These are phyloP conservation scores for Sebastes miniatus DNA, from an alignment of 2,797 vertebrate genomes.

Conservation along the genomic window DNA sequence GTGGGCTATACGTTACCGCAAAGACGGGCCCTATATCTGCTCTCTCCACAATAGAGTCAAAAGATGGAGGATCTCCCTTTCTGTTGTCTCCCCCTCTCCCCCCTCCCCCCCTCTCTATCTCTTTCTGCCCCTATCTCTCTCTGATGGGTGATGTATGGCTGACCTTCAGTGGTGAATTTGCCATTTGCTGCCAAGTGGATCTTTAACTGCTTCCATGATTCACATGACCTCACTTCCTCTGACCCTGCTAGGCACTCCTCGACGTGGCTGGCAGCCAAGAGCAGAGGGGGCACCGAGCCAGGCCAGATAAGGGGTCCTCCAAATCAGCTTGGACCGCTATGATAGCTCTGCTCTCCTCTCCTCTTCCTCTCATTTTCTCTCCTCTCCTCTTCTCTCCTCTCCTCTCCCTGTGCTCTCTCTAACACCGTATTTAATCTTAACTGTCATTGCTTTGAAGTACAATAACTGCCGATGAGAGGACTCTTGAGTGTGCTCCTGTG, in stretches of 20 bases:
- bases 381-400: neutral
- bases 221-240: conserved; percentile 76
- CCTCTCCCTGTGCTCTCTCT: conserved; percentile 6
- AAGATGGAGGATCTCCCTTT: conserved; percentile 47
- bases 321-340: conserved; percentile 48
- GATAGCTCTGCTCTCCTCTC: neutral
- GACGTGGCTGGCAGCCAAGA: conserved; percentile 56
- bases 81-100: neutral
- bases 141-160: conserved; percentile 65
- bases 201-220: conserved; percentile 75
- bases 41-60: conserved; percentile 42
- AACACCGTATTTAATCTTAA: conserved; percentile 56
- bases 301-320: conserved; percentile 59
- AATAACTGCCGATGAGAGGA: conserved; percentile 57
- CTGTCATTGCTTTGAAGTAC: conserved; percentile 66
- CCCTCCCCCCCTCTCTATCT: neutral
- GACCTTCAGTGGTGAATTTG: conserved; percentile 73
- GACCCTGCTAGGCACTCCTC: conserved; percentile 61
- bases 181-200: conserved; percentile 71
- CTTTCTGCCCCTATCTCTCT: conserved; percentile 39
- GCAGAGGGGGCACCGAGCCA: conserved; percentile 49
- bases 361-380: neutral
- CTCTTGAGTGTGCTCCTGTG: conserved; percentile 43
- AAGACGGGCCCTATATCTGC: conserved; percentile 27
- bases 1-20: conserved; percentile 60